phyloP scores from a whole-genome alignment of 2,888 invertebrate genomes.

The Dicroscelio sp. region DNA sequence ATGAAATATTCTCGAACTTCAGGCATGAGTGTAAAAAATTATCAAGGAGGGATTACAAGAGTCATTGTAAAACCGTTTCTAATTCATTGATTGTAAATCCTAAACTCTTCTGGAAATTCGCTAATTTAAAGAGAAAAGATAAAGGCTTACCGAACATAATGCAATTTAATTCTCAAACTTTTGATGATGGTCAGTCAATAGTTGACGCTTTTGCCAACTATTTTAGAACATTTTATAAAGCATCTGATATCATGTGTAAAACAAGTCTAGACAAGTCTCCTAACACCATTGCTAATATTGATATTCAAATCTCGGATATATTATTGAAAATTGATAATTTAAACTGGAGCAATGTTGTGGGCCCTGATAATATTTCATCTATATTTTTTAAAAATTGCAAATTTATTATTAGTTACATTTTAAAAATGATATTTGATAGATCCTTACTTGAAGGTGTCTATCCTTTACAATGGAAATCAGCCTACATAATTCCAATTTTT shows the following conservation, averaged over 20 bases:
- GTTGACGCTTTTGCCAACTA: conserved; percentile 13
- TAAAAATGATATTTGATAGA: conserved; percentile 9
- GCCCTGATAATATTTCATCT: not conserved
- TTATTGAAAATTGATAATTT: not conserved
- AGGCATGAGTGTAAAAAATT: not conserved
- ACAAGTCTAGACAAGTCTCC: not conserved
- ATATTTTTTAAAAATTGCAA: not conserved
- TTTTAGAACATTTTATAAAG: conserved; percentile 13
- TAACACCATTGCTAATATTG: not conserved
- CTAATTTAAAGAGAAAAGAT: conserved; percentile 11
- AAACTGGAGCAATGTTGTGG: not conserved
- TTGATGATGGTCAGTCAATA: not conserved
- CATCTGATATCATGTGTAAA: not conserved
- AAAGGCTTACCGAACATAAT: not conserved
- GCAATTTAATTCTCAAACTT: not conserved
- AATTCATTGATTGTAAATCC: not conserved
- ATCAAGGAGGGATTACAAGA: not conserved
- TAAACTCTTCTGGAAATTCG: conserved; percentile 18
- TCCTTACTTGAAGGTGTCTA: not conserved
- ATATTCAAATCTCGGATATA: not conserved
- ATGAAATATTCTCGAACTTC: not conserved
- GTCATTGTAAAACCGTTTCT: not conserved
- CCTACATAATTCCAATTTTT: conserved; percentile 14
- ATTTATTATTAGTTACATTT: not conserved
- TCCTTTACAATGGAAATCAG: conserved; percentile 23